Percentiles rank a stretch among this genome's conserved stretches.
These are phyloP conservation scores for Sebastes reedi DNA, from an alignment of 2,797 vertebrate genomes.

Conservation along the genomic window DNA sequence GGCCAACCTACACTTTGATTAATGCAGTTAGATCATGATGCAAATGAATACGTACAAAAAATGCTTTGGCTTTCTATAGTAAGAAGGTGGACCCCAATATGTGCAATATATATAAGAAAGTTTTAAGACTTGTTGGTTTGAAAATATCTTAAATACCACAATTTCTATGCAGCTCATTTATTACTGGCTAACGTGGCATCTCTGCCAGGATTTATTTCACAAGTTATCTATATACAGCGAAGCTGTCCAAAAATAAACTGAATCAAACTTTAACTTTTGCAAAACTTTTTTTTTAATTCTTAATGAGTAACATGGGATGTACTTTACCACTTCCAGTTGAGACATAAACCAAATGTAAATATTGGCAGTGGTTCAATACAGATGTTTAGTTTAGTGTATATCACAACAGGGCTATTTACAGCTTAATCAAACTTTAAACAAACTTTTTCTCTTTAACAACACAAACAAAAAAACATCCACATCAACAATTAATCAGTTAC, in stretches of 20 bases:
- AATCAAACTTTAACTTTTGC: constrained; percentile 9
- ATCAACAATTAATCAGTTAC: not conserved
- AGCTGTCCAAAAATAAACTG: not conserved
- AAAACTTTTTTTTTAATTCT: constrained; percentile 37
- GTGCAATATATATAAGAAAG: not conserved
- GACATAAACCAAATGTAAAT: constrained; percentile 26
- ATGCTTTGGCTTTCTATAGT: not conserved
- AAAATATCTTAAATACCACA: not conserved
- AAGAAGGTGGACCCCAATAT: not conserved
- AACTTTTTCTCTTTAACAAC: constrained; percentile 28
- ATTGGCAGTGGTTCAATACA: constrained; percentile 50
- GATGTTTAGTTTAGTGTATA: constrained; percentile 24
- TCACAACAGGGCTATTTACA: constrained; percentile 31
- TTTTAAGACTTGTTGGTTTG: not conserved
- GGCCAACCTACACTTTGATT: not conserved
- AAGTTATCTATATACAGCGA: not conserved
- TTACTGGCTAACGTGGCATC: not conserved
- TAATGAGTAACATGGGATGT: constrained; percentile 8
- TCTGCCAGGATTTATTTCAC: not conserved
- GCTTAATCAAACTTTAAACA: constrained; percentile 19
- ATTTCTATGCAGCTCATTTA: not conserved
- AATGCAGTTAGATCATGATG: not conserved
- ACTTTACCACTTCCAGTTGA: not conserved
- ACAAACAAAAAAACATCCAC: constrained; percentile 27
- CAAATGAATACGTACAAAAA: not conserved